These are phyloP conservation scores for Lepus oiostolus DNA, from an alignment of 2,797 vertebrate species.

Conservation along the genomic window DNA sequence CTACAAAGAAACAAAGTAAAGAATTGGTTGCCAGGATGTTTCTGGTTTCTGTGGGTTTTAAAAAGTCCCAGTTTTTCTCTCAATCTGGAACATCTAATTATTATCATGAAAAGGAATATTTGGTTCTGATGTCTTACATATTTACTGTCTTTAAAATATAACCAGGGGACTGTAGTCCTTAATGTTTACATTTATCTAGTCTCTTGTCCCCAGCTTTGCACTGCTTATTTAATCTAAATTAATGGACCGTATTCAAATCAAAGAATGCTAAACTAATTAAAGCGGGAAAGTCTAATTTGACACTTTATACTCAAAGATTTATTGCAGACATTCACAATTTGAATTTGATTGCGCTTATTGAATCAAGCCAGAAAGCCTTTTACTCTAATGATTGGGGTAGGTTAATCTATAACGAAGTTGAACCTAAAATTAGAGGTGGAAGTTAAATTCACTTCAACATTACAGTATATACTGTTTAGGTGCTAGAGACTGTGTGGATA, in stretches of 20 bases:
- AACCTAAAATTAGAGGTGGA: constrained; percentile 36
- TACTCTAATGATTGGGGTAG: constrained; percentile 17
- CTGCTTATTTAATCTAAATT: constrained; percentile 66
- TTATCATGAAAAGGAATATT: constrained; percentile 79
- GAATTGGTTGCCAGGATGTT: constrained; percentile 55
- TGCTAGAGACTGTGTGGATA: background rate
- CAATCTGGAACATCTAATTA: constrained; percentile 71
- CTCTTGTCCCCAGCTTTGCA: constrained; percentile 58
- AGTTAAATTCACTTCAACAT: constrained; percentile 44
- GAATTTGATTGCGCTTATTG: constrained; percentile 71
- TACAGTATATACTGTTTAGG: background rate
- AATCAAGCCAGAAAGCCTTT: constrained; percentile 71
- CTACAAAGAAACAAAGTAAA: constrained; percentile 55
- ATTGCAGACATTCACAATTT: constrained; percentile 61
- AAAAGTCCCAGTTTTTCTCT: constrained; percentile 69
- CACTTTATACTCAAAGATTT: constrained; percentile 67
- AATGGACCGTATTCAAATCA: constrained; percentile 59
- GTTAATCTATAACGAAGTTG: constrained; percentile 56
- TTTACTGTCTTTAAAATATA: constrained; percentile 71
- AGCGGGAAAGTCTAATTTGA: constrained; percentile 60
- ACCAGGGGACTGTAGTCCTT: constrained; percentile 39
- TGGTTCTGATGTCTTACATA: constrained; percentile 58
- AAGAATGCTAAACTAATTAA: constrained; percentile 76
- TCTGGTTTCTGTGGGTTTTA: constrained; percentile 67
- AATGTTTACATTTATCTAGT: constrained; percentile 69